Percentiles rank a stretch among this genome's conserved stretches.
phyloP scores from a whole-genome alignment of 2,888 invertebrate genomes.

The Limnephilus rhombicus region DNA sequence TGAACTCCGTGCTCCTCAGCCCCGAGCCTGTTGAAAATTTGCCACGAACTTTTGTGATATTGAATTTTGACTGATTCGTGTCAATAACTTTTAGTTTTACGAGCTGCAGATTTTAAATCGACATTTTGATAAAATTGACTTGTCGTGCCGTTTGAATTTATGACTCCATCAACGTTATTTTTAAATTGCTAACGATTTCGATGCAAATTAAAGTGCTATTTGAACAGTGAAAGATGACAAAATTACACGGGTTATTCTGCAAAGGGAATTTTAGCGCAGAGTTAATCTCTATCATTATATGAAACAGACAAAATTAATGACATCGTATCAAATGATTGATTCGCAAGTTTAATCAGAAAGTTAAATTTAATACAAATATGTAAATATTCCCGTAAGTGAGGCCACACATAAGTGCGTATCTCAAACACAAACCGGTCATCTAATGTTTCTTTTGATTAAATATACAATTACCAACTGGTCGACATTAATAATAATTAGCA shows the following conservation, averaged over 20 bases:
- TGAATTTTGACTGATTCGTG: neutral
- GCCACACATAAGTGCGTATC: neutral
- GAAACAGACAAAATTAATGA: neutral
- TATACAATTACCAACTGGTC: neutral
- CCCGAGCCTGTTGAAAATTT: neutral
- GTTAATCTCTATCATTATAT: neutral
- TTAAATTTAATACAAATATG: neutral
- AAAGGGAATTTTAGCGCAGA: constrained; percentile 1
- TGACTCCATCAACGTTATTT: constrained; percentile 34
- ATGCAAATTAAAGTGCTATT: constrained; percentile 38
- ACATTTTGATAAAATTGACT: constrained; percentile 14
- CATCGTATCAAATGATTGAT: neutral
- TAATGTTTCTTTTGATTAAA: neutral
- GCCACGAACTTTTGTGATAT: constrained; percentile 10
- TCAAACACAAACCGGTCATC: neutral
- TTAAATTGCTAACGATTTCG: constrained; percentile 13
- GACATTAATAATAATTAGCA: neutral
- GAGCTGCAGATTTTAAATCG: constrained; percentile 1
- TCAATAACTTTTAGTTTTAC: constrained; percentile 2
- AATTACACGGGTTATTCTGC: constrained; percentile 6
- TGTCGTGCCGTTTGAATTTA: constrained; percentile 33
- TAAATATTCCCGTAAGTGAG: neutral
- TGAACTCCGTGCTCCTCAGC: neutral
- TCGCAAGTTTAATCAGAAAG: neutral
- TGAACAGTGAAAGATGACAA: constrained; percentile 32